Conservation (phyloP, 35 echinoderm and acorn worm genomes). For the Heliocidaris tuberculata region DNA sequence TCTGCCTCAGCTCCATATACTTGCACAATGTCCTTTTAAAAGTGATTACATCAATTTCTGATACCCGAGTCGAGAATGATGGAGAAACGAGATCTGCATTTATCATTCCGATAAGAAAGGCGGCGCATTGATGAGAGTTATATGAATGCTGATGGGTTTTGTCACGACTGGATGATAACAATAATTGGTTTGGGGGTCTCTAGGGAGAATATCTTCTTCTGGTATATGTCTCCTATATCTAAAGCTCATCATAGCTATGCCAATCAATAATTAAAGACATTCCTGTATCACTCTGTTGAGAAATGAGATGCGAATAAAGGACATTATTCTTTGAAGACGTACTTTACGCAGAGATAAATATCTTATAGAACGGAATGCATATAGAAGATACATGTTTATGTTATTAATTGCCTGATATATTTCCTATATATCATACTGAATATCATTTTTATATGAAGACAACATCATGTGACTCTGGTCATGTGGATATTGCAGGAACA, state of each 20-base stretch:
- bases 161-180: neutral
- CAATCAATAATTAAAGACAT: neutral
- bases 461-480: too few relatives aligned
- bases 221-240: neutral
- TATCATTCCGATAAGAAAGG: neutral
- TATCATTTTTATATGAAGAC: too few relatives aligned
- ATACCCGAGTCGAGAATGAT: neutral
- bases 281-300: neutral
- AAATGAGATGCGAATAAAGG: neutral
- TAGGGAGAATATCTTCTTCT: neutral
- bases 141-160: neutral
- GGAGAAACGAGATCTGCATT: neutral
- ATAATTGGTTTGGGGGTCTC: neutral
- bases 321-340: too few relatives aligned
- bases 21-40: neutral
- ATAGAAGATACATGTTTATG: too few relatives aligned
- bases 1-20: neutral
- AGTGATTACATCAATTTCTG: neutral
- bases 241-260: neutral
- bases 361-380: neutral
- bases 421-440: too few relatives aligned
- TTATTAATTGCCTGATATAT: too few relatives aligned
- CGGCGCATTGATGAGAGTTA: neutral
- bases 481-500: too few relatives aligned
- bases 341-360: neutral